Base-by-base conservation (phyloP, 2,888 invertebrate species). In the Lepidochrysops patricia region DNA sequence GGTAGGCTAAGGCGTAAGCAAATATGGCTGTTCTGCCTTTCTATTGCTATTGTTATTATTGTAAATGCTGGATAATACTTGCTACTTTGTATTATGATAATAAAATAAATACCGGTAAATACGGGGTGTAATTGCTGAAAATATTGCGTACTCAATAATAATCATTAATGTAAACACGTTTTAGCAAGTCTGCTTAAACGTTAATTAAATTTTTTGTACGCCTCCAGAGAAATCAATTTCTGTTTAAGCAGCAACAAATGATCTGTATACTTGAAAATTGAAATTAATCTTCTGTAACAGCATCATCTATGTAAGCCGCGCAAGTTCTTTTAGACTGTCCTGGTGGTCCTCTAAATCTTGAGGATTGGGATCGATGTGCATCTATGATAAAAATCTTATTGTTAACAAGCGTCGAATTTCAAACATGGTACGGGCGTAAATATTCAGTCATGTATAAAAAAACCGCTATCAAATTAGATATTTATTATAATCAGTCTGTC, bases 1-100 rank as follows among this genome's bases (percentile, higher is more conserved):
- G 71, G 70, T 69, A 70, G 67, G 67, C 65, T 50, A 58, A 58
- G 58, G 34, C 58, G 58, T 58, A 58, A 34, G 34, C 58, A 58
- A 58, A 58, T 58, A 50, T 58, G 58, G 49, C 48, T 49, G 49
- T 49, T 32, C 49, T 23, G 58, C 49, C 34, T 29, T 58, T 50
- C 50, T 58, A 58, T 58, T 58, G 58, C 34, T 50, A 50, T 58
- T 34, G 50, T 58, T 32, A 32, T 58, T 49, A 52, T 32, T 23
- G 23, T 50, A 58, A 25, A 34, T 9, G 54, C 19, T 29, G 9
- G 27, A 29, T 52, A 52, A 52, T 52, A 27, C 52, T 52, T 13
- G 52, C 52, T 52, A 52, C 52, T 52, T 52, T 52, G 52, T 29
- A 29, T 54, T 54, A 54, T 15, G 29, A 32, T 52, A 52, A 19